Base-by-base conservation (phyloP, 2,797 vertebrate genomes). In the Okamejei kenojei region DNA sequence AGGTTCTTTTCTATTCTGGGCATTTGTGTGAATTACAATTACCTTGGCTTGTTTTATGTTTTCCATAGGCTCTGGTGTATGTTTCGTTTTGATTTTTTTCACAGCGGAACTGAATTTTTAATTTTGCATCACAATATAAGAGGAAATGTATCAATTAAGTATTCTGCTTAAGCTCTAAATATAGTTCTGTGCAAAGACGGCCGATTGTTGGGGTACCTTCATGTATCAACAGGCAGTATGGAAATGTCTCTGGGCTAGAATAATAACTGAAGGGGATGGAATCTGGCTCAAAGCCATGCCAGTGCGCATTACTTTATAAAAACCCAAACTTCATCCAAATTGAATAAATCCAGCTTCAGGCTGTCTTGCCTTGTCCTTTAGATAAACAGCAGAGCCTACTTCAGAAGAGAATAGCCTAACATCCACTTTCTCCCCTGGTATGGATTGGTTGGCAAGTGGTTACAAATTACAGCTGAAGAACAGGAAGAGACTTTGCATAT, bases 1-100 rank as follows among this genome's bases (percentile, higher is more conserved):
- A 54, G 35, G 90, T 91, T 19, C 13, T 91, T 91, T 91, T 45
- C 23, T 74, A 91, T 54, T 91, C 68, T 74, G 68, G 29, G 63
- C 63, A 38, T 90, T 71, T 21, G 15, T 2, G 10, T 71, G 88
- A 32, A 73, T 45, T 71, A 29, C 35, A 45, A 74, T 74, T 74
- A 68, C 11, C 23, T 91, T 74, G 90, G n/a, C 61, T 35, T 32
- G 6, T 2, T 29, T 54, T 19, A 73, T 38, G 65, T 35, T 23
- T 23, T 65, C 7, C 2, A 65, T 63, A 7, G 15, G 63, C 65
- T 17, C 32, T 32, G 35, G 9, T 35, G 4, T 88, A 19, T 91
- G 68, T 29, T 45, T 91, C 54, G 21, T 54, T 68, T 73, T 68
- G 35, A 21, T 15, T 17, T 74, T 74, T 91, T 35, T 54, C 90